Base-by-base conservation (phyloP, 2,113 vertebrate genomes). In the Prinia subflava region DNA sequence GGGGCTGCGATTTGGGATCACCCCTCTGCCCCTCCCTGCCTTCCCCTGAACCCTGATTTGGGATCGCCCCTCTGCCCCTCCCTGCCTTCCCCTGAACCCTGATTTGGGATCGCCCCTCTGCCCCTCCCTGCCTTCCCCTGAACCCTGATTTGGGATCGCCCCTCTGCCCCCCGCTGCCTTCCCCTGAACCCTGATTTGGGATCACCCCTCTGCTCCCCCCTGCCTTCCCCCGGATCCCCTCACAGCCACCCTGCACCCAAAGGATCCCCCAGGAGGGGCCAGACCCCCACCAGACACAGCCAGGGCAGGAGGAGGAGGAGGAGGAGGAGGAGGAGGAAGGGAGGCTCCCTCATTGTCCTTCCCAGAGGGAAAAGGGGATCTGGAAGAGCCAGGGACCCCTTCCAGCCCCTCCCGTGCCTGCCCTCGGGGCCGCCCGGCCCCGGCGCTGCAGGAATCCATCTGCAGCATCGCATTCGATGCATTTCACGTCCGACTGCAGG, bases 401-500 rank as follows among this genome's bases (percentile, higher is more conserved):
- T 74, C 77, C 64, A 91, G 69, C 47, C 39, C 39, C n/a, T n/a
- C 62, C 62, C 30, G 30, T 21, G 41, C 35, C 73, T 44, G 80
- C 77, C 80, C 17, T 0, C 0, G 15, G 77, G 42, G 46, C 35
- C 67, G 7, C 8, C 0, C 52, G 8, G 57, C 78, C 8, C 46
- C 10, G 2, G 9, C 3, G 44, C 90, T 67, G 90, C 96, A 96
- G 64, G 17, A 87, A 11, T 16, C 44, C 6, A 28, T 56, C 94
- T 64, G 95, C 90, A 86, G 74, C 90, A 8, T 30, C 94, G 77
- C 60, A 94, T 93, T 90, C 33, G 50, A 97, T 95, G 97, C 96
- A 50, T 74, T 96, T 94, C 97, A 96, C 95, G 91, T 96, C 79
- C 83, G 81, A 93, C 94, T 97, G 97, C 96, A 92, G 96, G 95